Evolutionary conservation across 2,888 invertebrate genomes (phyloP), one percentile per base, ranked within the genome.

Genomic region (Phania funesta): DNA sequence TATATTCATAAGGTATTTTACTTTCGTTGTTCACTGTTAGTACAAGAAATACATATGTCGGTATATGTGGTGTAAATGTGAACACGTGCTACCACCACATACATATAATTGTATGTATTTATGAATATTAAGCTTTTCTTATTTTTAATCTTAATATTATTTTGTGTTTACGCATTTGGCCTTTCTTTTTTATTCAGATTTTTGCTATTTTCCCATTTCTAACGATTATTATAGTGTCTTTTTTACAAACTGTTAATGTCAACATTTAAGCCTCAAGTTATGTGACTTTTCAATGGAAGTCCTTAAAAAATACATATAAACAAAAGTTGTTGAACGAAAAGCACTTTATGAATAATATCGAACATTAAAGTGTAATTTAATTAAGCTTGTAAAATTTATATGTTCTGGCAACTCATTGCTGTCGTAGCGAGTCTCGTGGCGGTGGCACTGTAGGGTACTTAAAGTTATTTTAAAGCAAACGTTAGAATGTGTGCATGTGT

Each of bases 281-380:
- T 74, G 38, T 8, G 46, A 46, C 32, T 41, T 48, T 44, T 38
- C 11, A 32, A 48, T 68, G 48, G 48, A 41, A 32, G 62, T 64
- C 16, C 26, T 65, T 56, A 35, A 22, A 48, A 77, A 46, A 29
- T 16, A 44, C 7, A 68, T 7, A 65, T 7, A n/a, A 50, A 60
- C 26, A 60, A 58, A 54, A 44, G 32, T 32, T 38, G 32, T 29
- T 41, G 18, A 11, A 18, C 22, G 20, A 64, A 29, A 58, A 50
- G 35, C 67, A 44, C 60, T 82, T 82, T 82, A 82, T 82, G 82
- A 82, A 82, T 82, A 82, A 78, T 78, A 82, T 82, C 70, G 74
- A 78, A 74, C 82, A 82, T 82, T 82, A 82, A 82, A 78, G 58
- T 78, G 74, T 74, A 78, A 82, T 78, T 82, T 82, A 82, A 82